These are phyloP conservation scores for Galerucella calmariensis DNA, from an alignment of 2,888 invertebrate species.

Conservation along the genomic window DNA sequence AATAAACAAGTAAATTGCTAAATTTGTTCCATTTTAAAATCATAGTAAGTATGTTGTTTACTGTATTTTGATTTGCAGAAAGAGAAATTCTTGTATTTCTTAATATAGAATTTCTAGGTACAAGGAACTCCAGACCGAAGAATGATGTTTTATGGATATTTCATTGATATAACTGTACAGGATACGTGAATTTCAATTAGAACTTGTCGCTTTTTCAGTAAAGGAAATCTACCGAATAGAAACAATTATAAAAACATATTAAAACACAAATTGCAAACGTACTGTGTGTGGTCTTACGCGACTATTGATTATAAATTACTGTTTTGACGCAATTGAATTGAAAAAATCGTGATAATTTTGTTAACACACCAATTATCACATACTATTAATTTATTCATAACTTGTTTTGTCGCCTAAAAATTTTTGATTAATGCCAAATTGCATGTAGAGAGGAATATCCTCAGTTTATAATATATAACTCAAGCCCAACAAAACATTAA, in stretches of 20 bases:
- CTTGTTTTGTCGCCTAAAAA: background rate
- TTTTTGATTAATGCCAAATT: too few relatives aligned
- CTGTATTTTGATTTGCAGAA: background rate
- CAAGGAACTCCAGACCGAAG: background rate
- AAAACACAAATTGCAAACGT: conserved; percentile 13
- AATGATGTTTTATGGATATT: background rate
- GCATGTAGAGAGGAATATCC: too few relatives aligned
- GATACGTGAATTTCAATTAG: conserved; percentile 3
- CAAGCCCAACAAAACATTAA: too few relatives aligned
- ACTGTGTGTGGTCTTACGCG: background rate
- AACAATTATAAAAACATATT: conserved; percentile 9
- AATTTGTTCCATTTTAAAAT: too few relatives aligned
- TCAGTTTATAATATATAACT: too few relatives aligned
- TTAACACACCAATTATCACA: background rate
- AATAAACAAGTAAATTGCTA: too few relatives aligned
- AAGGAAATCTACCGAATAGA: background rate
- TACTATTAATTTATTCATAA: background rate
- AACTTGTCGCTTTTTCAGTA: background rate
- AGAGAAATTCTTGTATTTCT: background rate
- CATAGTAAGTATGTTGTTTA: too few relatives aligned
- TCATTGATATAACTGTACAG: background rate
- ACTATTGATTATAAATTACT: conserved; percentile 6
- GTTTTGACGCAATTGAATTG: background rate
- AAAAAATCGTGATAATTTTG: conserved; percentile 11
- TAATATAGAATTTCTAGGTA: background rate